Evolutionary conservation across 2,113 vertebrate species (phyloP), one percentile per base, ranked within the genome.

Genomic region (Physeter macrocephalus): DNA sequence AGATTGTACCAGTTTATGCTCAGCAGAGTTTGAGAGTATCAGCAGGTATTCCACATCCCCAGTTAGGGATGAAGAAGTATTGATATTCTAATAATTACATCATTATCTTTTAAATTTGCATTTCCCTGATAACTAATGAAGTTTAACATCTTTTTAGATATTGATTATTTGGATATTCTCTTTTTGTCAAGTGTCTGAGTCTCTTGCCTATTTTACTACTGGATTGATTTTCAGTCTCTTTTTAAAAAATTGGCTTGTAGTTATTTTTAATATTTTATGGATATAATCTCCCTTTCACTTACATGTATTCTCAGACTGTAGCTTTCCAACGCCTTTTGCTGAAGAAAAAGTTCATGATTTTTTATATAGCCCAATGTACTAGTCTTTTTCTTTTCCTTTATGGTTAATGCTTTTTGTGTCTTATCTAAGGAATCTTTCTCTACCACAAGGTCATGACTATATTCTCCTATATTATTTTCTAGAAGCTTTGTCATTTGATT

Each of bases 401-500:
- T 75, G 20, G 59, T 39, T 92, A 94, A 49, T 82, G 41, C 34
- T 83, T 84, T 94, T 84, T 67, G 59, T 90, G 27, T 75, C 27
- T 95, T 92, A 93, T 74, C 92, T 89, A 90, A 94, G 72, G 61
- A 92, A 75, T 25, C 11, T 61, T 96, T 95, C 77, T 71, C 39
- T 88, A 92, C 54, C 25, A 20, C 54, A 72, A 83, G 23, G 13
- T 93, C 57, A 88, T 75, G 27, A 93, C 80, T 96, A 72, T 67
- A 85, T 90, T 89, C 27, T 67, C 1, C 27, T 80, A 8, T 62
- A 39, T 57, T 71, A 61, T 59, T 90, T 75, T 85, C n/a, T 86
- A 54, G 81, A 93, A 57, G 36, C 0, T 77, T 84, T 90, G 57
- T 90, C 12, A 57, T 93, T 93, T 85, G n/a, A 62, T 25, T 75